phyloP scores from a whole-genome alignment of 2,888 invertebrate genomes.

The Pseudococcus jackbeardsleyi region DNA sequence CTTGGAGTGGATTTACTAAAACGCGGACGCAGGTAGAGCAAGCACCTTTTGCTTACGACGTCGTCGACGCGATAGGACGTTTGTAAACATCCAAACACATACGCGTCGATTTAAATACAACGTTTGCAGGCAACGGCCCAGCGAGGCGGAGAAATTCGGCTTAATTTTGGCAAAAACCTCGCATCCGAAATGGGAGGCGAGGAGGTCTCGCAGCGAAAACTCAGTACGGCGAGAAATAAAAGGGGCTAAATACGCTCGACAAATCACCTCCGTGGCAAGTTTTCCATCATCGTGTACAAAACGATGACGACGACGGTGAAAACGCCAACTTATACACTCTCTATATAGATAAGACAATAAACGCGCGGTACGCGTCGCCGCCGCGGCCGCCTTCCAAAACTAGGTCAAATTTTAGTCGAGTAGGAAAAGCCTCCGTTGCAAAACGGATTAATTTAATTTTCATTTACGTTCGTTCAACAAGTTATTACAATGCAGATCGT shows the following conservation, averaged over 20 bases:
- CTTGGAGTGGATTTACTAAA: no score
- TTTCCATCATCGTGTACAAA: constrained; percentile 21
- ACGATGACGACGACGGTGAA: neutral
- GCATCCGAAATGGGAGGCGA: neutral
- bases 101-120: neutral
- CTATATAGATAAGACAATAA: constrained; percentile 22
- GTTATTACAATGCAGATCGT: constrained; percentile 45
- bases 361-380: neutral
- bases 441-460: constrained; percentile 43
- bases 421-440: constrained; percentile 34
- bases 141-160: neutral
- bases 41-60: neutral
- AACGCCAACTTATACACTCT: constrained; percentile 3
- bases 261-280: constrained; percentile 35
- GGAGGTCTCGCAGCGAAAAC: neutral
- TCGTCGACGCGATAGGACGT: neutral
- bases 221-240: neutral
- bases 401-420: constrained; percentile 10
- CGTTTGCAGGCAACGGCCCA: neutral
- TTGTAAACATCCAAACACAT: neutral
- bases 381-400: neutral
- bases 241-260: constrained; percentile 19
- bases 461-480: constrained; percentile 48
- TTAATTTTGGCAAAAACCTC: neutral
- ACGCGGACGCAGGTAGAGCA: no score